Conservation (phyloP, 2,888 invertebrate species). For the Iselma pallidipennis region DNA sequence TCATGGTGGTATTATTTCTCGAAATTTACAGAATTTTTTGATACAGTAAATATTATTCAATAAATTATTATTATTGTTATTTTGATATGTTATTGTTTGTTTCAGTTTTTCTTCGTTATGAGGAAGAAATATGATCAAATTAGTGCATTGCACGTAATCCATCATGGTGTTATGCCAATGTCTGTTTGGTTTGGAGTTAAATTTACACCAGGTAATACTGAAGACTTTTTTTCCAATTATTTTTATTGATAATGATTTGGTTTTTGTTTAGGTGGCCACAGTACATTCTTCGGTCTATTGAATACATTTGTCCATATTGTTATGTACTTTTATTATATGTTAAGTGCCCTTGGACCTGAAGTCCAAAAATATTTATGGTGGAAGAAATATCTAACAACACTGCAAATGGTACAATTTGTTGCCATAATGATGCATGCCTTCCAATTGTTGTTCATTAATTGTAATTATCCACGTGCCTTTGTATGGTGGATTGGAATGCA, state of each 20-base stretch:
- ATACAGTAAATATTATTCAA: conserved; percentile 77
- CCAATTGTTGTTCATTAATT: conserved; percentile 87
- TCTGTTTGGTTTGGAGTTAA: conserved; percentile 97
- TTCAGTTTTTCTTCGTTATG: conserved; percentile 90
- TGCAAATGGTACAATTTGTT: conserved; percentile 94
- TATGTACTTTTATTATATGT: conserved; percentile 93
- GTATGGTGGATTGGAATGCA: conserved; percentile 97
- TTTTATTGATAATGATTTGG: background rate
- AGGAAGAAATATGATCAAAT: conserved; percentile 94
- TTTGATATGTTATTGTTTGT: conserved; percentile 32
- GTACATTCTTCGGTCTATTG: conserved; percentile 92
- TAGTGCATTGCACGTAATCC: conserved; percentile 91
- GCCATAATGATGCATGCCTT: conserved; percentile 90
- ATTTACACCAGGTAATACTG: conserved; percentile 91
- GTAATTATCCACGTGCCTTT: conserved; percentile 91
- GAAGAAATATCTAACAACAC: conserved; percentile 91
- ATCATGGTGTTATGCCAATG: conserved; percentile 97
- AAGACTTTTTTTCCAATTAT: background rate
- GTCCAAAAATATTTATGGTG: conserved; percentile 91
- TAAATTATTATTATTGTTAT: background rate
- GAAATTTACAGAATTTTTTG: conserved; percentile 94
- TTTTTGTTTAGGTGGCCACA: conserved; percentile 80
- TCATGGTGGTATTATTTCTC: conserved; percentile 98
- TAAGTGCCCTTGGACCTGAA: conserved; percentile 87
- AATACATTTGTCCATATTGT: conserved; percentile 97